Conservation (phyloP, 2,888 invertebrate species). For the Megaustenia siamemsis region DNA sequence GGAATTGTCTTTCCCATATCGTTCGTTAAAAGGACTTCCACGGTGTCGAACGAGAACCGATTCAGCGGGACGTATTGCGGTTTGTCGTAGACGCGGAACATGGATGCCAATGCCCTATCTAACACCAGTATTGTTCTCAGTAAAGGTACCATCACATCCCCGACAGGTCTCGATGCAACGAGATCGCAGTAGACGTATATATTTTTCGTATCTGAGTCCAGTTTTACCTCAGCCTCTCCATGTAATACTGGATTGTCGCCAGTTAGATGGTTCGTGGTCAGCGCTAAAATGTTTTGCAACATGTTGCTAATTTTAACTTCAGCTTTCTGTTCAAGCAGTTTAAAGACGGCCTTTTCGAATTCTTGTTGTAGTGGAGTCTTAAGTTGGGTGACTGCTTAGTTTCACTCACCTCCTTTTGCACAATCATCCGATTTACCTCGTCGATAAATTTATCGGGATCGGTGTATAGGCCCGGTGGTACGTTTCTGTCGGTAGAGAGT, state of each 20-base stretch:
- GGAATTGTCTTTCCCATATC: not conserved
- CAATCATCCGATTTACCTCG: no score
- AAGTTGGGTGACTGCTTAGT: no score
- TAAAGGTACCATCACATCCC: not conserved
- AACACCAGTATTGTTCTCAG: not conserved
- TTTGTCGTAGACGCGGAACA: no score
- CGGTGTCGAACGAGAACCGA: not conserved
- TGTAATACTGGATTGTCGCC: not conserved
- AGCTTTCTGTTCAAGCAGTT: not conserved
- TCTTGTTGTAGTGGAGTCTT: no score
- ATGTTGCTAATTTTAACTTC: not conserved
- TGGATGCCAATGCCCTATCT: not conserved
- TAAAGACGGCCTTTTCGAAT: not conserved
- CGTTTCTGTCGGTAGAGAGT: no score
- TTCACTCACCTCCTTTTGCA: no score
- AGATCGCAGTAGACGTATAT: not conserved
- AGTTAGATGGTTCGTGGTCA: not conserved
- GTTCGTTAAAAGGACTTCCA: not conserved
- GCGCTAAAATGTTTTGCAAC: not conserved
- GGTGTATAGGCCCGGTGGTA: no score
- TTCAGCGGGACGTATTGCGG: not conserved
- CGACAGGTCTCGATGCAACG: not conserved
- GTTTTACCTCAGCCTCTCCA: not conserved
- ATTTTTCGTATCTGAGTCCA: not conserved
- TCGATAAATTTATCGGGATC: no score